Evolutionary conservation across 1,140 invertebrate species (phyloP).

Genomic region (Belonocnema kinseyi): DNA sequence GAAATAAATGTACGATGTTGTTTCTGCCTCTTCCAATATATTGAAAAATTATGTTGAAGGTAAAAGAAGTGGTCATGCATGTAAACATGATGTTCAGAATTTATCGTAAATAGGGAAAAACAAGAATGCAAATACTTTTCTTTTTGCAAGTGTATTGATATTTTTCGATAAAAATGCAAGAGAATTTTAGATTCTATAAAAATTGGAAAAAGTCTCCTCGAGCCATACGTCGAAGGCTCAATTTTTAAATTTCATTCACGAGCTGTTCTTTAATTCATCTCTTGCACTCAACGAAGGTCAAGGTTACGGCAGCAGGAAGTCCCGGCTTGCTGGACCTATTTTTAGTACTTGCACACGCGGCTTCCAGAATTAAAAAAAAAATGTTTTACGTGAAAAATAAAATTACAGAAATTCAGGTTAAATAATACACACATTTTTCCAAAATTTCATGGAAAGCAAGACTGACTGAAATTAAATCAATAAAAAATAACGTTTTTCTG

Average conservation of each 20-base stretch:
- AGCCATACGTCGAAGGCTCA: neutral
- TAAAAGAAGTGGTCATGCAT: neutral
- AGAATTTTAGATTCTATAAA: neutral
- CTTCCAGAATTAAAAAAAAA: neutral
- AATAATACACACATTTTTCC: no score
- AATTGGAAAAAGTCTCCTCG: neutral
- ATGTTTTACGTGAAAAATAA: no score
- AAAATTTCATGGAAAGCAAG: no score
- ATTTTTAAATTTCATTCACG: constrained; percentile 30
- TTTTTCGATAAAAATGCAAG: neutral
- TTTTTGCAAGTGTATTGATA: neutral
- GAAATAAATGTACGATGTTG: no score
- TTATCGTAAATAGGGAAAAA: neutral
- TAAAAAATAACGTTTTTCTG: neutral
- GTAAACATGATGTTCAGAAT: neutral
- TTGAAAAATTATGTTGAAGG: neutral
- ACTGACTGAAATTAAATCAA: neutral
- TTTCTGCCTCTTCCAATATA: no score
- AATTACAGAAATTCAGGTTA: no score
- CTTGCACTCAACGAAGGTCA: neutral
- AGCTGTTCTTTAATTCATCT: constrained; percentile 26
- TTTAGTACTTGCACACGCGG: neutral
- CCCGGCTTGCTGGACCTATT: constrained; percentile 1
- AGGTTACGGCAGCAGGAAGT: constrained; percentile 14
- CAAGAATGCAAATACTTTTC: neutral